Evolutionary conservation across 2,113 vertebrate species (phyloP), one percentile per base, ranked within the genome.

Genomic region (Callionymus lyra): DNA sequence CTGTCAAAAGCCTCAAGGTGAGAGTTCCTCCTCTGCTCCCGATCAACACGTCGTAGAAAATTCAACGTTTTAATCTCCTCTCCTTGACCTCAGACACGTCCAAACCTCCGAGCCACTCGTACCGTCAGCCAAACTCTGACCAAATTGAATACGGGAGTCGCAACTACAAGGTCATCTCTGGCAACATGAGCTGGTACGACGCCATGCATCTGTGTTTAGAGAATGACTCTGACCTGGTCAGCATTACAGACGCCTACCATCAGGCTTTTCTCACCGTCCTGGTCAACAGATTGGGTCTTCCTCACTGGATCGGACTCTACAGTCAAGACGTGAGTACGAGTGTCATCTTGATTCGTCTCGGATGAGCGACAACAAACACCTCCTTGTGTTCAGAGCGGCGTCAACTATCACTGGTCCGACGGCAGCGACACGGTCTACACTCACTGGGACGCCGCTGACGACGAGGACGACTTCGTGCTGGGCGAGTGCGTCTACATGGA

Each of bases 241-340:
- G 91, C 85, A 74, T 97, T 41, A 79, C 88, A 48, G 85, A 97
- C 60, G 82, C 85, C 40, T 96, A 87, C 72, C 91, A 92, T 41
- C 94, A 97, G 66, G 87, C 93, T 36, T 97, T 97, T 83, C 90
- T 97, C 58, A 94, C 89, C 0, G 76, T 97, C 53, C 80, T 94
- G 17, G 68, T 93, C 68, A 92, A 81, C 47, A 86, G 81, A 44
- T 67, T 91, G 57, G 89, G 84, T 16, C 70, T 65, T 31, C 63
- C 67, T 12, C 90, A 90, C 79, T 98, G 93, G 93, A 98, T 98
- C 1, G 93, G 94, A 52, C 84, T 94, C 2, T 88, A 86, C 56
- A 90, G 88, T 31, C 44, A 81, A 12, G 74, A 94, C 17, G 93
- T 98, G 89, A 6, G 91, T 91, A 70, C 48, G n/a, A n/a, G n/a